These are phyloP conservation scores for Ellobium chinense DNA, from an alignment of 2,888 invertebrate species.

Conservation along the genomic window DNA sequence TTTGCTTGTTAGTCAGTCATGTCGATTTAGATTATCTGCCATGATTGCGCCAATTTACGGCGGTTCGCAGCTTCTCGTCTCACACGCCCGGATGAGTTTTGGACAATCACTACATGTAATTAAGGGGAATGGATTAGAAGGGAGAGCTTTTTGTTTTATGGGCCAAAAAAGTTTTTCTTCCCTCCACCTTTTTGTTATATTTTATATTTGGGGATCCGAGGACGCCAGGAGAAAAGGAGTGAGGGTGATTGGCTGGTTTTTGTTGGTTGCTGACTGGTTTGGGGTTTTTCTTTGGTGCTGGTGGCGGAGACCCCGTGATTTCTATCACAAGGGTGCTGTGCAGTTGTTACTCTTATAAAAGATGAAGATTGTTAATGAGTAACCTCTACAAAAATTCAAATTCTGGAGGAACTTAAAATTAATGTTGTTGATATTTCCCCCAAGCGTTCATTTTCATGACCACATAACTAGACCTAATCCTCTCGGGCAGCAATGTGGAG, in stretches of 20 bases:
- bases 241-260: background rate
- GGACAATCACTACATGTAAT: slow-evolving; percentile 36
- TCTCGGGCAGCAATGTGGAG: no score
- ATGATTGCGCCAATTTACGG: slow-evolving; percentile 33
- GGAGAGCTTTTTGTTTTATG: slow-evolving; percentile 31
- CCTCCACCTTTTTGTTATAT: background rate
- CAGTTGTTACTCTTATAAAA: no score
- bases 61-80: slow-evolving; percentile 17
- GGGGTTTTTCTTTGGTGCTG: background rate
- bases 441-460: no score
- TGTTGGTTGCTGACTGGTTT: background rate
- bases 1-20: slow-evolving; percentile 24
- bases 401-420: no score
- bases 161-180: background rate
- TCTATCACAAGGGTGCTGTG: no score
- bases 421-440: no score
- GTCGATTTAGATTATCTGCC: slow-evolving; percentile 15
- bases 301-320: no score
- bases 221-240: no score
- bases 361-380: no score
- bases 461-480: no score
- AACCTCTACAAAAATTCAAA: no score
- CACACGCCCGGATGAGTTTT: slow-evolving; percentile 17
- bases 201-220: no score
- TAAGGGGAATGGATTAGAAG: slow-evolving; percentile 35